A percentile compares a stretch with the other conserved stretches of the same genome.
Evolutionary conservation across 1,140 invertebrate species (phyloP).

Genomic region (Diorhabda sublineata): DNA sequence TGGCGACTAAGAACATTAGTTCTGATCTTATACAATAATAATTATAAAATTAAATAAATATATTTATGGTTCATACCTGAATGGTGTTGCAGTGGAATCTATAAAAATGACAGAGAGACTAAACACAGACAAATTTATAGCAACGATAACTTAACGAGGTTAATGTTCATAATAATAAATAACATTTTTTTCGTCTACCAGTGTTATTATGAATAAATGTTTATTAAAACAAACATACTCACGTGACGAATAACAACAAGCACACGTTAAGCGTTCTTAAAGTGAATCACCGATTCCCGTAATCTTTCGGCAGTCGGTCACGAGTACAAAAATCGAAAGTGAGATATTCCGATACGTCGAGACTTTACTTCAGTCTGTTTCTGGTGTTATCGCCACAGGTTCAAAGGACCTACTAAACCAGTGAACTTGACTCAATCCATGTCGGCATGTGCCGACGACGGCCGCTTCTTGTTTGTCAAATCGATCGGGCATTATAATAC

Average conservation of each 20-base stretch:
- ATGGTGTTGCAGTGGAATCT: too few relatives aligned
- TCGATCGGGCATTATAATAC: slow-evolving; percentile 9
- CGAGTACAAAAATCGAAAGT: slow-evolving; percentile 5
- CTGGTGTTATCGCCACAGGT: slow-evolving; percentile 6
- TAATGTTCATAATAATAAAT: too few relatives aligned
- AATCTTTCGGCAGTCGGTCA: neutral
- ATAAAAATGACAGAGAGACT: too few relatives aligned
- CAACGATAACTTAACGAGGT: too few relatives aligned
- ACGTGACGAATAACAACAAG: neutral
- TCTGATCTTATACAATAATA: too few relatives aligned
- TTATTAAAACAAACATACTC: neutral
- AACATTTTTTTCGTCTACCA: too few relatives aligned
- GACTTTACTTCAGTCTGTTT: neutral
- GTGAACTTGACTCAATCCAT: slow-evolving; percentile 19
- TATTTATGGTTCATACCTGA: too few relatives aligned
- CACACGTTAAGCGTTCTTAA: neutral
- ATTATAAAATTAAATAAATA: too few relatives aligned
- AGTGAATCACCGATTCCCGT: neutral
- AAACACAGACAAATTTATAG: too few relatives aligned
- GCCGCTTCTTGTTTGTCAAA: slow-evolving; percentile 17
- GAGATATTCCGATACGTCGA: too few relatives aligned
- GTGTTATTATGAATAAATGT: too few relatives aligned
- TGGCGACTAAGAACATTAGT: too few relatives aligned
- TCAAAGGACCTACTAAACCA: slow-evolving; percentile 21
- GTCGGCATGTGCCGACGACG: slow-evolving; percentile 15